phyloP scores from a whole-genome alignment of 2,888 invertebrate species.

The Pachymerium ferrugineum region DNA sequence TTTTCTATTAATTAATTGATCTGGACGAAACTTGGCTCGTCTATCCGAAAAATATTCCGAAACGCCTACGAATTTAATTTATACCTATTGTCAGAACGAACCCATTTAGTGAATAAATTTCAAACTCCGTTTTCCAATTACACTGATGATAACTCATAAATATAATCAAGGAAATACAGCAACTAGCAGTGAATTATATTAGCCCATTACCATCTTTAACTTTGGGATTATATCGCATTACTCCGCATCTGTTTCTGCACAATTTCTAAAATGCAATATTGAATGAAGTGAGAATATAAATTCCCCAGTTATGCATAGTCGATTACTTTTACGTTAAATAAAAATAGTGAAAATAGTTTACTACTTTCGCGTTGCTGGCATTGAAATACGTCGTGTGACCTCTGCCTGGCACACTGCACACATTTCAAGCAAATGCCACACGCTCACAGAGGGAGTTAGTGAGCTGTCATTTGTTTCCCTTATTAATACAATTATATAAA shows the following conservation, averaged over 20 bases:
- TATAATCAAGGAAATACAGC: neutral
- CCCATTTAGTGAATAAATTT: neutral
- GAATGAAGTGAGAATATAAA: no score
- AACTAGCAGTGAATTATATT: neutral
- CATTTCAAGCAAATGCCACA: conserved; percentile 19
- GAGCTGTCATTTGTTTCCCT: conserved; percentile 25
- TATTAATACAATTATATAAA: conserved; percentile 27
- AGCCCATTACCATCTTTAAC: neutral
- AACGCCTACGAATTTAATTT: no score
- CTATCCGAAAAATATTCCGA: no score
- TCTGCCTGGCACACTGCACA: neutral
- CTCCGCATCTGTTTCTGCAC: neutral
- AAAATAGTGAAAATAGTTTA: neutral
- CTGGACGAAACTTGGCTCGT: no score
- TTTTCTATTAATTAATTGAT: conserved; percentile 2
- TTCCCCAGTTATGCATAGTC: no score
- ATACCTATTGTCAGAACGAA: neutral
- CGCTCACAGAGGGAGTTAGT: conserved; percentile 12
- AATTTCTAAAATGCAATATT: neutral
- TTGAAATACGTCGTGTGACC: conserved; percentile 14
- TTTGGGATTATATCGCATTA: neutral
- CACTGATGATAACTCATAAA: neutral
- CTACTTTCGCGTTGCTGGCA: neutral
- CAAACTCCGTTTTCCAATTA: neutral
- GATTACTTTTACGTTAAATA: neutral